Conservation (phyloP, 2,888 invertebrate species). For the Lasioglossum lativentre region DNA sequence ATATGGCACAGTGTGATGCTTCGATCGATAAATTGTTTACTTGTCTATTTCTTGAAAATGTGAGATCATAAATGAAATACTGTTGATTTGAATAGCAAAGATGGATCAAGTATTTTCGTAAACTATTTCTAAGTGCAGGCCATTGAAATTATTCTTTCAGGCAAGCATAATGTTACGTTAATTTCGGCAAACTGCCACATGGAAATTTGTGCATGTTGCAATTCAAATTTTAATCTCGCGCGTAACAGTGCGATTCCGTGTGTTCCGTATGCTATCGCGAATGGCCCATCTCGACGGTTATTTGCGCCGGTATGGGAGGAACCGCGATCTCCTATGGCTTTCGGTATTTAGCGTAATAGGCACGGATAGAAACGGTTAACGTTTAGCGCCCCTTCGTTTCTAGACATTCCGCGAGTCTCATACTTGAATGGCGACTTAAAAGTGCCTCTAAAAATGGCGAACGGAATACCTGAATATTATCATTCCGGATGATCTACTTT, state of each 20-base stretch:
- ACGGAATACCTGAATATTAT: neutral
- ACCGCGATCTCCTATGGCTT: slow-evolving; percentile 23
- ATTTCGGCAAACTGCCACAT: neutral
- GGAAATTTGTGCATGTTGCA: slow-evolving; percentile 59
- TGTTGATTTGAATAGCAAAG: neutral
- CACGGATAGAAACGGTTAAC: slow-evolving; percentile 10
- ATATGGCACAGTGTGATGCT: too few species aligned
- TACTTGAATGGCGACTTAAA: neutral
- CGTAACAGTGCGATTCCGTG: slow-evolving; percentile 44
- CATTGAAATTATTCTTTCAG: neutral
- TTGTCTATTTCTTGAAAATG: too few species aligned
- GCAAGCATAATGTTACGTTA: neutral
- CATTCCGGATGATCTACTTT: neutral
- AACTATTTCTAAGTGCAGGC: too few species aligned
- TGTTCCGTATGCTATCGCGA: slow-evolving; percentile 54
- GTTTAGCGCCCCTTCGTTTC: neutral
- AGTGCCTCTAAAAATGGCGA: neutral
- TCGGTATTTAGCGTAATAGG: slow-evolving; percentile 44
- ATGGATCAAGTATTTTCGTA: too few species aligned
- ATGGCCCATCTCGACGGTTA: slow-evolving; percentile 43
- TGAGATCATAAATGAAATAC: neutral
- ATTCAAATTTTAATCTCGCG: slow-evolving; percentile 66
- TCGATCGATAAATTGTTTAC: too few species aligned
- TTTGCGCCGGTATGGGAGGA: slow-evolving; percentile 49
- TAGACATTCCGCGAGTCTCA: neutral